A percentile compares a stretch with the other conserved stretches of the same genome.
These are phyloP conservation scores for Stomorhina lunata DNA, from an alignment of 2,888 invertebrate species.

Conservation along the genomic window DNA sequence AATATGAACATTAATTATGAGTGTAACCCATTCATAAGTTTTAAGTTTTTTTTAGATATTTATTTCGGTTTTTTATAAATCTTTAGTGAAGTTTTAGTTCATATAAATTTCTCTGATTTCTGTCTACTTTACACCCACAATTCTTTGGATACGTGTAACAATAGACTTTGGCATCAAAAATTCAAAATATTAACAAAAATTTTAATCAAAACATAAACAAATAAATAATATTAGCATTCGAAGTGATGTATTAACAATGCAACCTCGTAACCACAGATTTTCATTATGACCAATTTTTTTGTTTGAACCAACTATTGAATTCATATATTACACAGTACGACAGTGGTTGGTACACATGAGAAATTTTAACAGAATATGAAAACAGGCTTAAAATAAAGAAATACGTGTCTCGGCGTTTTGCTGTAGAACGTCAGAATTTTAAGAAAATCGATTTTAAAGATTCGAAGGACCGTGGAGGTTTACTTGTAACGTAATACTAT, in stretches of 20 bases:
- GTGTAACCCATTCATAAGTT: background rate
- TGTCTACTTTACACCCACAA: slow-evolving; percentile 30
- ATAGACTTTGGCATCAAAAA: background rate
- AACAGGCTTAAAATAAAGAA: too few relatives aligned
- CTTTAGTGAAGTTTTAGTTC: slow-evolving; percentile 4
- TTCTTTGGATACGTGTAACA: slow-evolving; percentile 7
- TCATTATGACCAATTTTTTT: slow-evolving; percentile 11
- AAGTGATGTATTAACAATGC: background rate
- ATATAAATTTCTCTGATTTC: background rate
- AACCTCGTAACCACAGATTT: background rate
- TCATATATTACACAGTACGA: too few relatives aligned
- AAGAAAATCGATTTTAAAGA: too few relatives aligned
- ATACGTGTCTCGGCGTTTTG: too few relatives aligned
- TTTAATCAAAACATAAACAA: background rate
- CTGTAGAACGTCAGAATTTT: too few relatives aligned
- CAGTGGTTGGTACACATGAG: too few relatives aligned
- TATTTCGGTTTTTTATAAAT: background rate
- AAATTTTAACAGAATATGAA: background rate
- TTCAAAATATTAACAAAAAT: background rate
- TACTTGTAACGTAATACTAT: too few relatives aligned
- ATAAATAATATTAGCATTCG: background rate
- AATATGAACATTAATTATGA: slow-evolving; percentile 25
- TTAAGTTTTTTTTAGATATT: background rate
- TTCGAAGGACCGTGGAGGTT: too few relatives aligned
- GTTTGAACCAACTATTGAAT: background rate